A percentile compares a stretch with the other conserved stretches of the same genome.
Conservation (phyloP, 2,113 vertebrate genomes). For the Lanius collurio region DNA sequence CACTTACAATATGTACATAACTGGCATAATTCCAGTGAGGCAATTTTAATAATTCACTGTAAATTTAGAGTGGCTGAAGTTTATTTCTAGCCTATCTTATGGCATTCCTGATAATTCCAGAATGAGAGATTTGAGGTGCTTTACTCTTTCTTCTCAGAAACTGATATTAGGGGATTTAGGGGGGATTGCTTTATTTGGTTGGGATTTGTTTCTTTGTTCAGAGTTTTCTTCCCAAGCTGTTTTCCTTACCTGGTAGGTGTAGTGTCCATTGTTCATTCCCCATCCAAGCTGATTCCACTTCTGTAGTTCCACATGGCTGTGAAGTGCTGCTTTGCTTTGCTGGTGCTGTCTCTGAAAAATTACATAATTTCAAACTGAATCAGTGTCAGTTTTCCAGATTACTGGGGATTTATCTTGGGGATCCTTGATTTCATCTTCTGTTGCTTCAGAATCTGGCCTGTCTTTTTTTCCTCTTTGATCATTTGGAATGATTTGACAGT, state of each 20-base stretch:
- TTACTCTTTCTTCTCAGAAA: neutral
- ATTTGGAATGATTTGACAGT: neutral
- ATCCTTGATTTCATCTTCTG: neutral
- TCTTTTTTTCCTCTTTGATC: neutral
- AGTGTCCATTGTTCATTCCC: neutral
- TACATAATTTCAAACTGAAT: neutral
- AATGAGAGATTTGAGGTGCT: neutral
- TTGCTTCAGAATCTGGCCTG: neutral
- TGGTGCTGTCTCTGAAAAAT: neutral
- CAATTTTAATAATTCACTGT: neutral
- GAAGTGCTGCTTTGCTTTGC: neutral
- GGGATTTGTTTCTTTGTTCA: neutral
- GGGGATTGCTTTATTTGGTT: neutral
- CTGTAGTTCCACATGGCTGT: neutral
- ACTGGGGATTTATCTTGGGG: neutral
- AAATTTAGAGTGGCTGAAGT: neutral
- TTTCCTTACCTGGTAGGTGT: neutral
- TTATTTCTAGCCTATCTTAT: neutral
- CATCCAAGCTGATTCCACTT: neutral
- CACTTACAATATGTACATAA: neutral
- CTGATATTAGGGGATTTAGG: neutral
- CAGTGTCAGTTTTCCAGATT: neutral
- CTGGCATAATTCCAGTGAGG: neutral
- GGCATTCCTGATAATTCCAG: neutral
- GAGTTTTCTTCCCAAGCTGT: neutral